A percentile compares a stretch with the other conserved stretches of the same genome.
phyloP scores from a whole-genome alignment of 1,140 invertebrate species.

The Procambarus clarkii region DNA sequence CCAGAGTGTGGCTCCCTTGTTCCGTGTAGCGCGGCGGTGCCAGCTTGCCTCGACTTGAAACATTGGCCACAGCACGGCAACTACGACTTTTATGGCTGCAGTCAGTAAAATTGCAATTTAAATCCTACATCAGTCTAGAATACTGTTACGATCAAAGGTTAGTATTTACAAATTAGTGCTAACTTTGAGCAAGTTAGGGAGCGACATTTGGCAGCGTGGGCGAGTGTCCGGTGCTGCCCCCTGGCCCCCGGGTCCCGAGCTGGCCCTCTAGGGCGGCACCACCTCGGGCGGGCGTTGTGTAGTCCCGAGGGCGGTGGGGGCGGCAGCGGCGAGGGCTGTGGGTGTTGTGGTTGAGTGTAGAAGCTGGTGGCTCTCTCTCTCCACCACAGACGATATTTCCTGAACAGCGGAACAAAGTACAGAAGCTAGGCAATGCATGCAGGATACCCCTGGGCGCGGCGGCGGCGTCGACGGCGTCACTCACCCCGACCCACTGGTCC shows the following conservation, averaged over 20 bases:
- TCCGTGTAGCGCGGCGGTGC: too few relatives aligned
- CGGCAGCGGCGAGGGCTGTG: not conserved
- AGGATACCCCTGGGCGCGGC: constrained; percentile 30
- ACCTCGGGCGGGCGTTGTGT: constrained; percentile 50
- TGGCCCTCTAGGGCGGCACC: constrained; percentile 2
- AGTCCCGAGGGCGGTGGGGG: not conserved
- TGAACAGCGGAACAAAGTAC: constrained; percentile 53
- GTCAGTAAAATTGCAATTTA: too few relatives aligned
- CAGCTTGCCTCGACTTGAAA: too few relatives aligned
- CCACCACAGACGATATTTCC: constrained; percentile 47
- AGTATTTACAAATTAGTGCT: too few relatives aligned
- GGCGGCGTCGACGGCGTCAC: constrained; percentile 25
- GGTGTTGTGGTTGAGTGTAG: not conserved
- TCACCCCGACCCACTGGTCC: constrained; percentile 52
- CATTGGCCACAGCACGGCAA: too few relatives aligned
- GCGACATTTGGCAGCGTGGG: not conserved
- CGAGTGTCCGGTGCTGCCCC: not conserved
- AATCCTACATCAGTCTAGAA: too few relatives aligned
- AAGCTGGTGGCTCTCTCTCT: constrained; percentile 9
- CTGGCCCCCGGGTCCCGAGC: constrained; percentile 19
- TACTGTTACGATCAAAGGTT: too few relatives aligned
- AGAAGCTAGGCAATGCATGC: constrained; percentile 53
- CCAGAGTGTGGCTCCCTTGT: too few relatives aligned
- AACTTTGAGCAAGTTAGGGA: not conserved
- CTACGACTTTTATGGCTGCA: too few relatives aligned